Evolutionary conservation across 2,888 invertebrate species (phyloP), one percentile per base, ranked within the genome.

Genomic region (Hypomecis atomaria): DNA sequence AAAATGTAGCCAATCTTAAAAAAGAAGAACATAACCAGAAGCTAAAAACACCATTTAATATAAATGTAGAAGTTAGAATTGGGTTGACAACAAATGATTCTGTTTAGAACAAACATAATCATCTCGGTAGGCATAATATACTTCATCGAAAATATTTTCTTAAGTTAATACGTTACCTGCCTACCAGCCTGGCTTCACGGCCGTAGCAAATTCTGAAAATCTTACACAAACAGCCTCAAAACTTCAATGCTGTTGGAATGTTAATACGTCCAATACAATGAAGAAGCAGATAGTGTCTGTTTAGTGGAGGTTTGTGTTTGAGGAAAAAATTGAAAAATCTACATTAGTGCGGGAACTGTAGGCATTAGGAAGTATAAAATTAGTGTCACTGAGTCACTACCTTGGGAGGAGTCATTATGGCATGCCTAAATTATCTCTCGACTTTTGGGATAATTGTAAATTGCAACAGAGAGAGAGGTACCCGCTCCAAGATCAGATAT

Each of bases 201-300:
- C 40, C 23, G 52, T 23, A 10, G 23, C 52, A 23, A 52, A 50
- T 38, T 50, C 13, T n/a, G 50, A 50, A 38, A 40, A 33, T 52
- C 8, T 23, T 40, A 40, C 23, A 40, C 40, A 52, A 38, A 40
- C 23, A 23, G 50, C 48, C 34, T 44, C n/a, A 36, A 49, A 49
- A 49, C 8, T 37, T 49, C 6, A 49, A 37, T 37, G 40, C 40
- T 40, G 23, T 40, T 33, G 33, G 10, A 52, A 52, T 52, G 40
- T 52, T 33, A 52, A 50, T 38, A 23, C 23, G 50, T 9, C 50
- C n/a, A 37, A 38, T 9, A 50, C 37, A 50, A 50, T 37, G 37
- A n/a, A 37, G 37, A 11, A 7, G 49, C 48, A 48, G 2, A 50
- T 50, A 23, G 8, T 38, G 52, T 52, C 33, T 9, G 5, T 40